Percentiles rank a stretch among this genome's conserved stretches.
Evolutionary conservation across 2,888 invertebrate species (phyloP).

Genomic region (Elegia similella): DNA sequence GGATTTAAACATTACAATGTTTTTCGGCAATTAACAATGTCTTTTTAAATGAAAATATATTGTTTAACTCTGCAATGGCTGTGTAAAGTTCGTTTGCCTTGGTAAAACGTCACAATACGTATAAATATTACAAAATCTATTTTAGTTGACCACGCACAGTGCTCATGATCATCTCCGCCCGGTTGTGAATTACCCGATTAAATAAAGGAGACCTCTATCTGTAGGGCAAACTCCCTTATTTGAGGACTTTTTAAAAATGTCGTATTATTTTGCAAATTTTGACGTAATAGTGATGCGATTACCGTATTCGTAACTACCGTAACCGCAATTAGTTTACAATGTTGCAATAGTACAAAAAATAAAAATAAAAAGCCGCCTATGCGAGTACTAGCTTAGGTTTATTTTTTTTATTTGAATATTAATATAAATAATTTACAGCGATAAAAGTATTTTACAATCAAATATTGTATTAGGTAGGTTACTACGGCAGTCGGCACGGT

Average conservation of each 20-base stretch:
- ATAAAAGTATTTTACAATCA: no score
- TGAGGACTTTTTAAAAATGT: constrained; percentile 36
- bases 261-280: constrained; percentile 23
- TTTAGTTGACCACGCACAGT: constrained; percentile 69
- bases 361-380: no score
- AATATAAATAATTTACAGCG: no score
- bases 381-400: no score
- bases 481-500: no score
- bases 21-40: constrained; percentile 58
- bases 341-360: no score
- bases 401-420: no score
- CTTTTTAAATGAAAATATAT: constrained; percentile 50
- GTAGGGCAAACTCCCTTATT: constrained; percentile 20
- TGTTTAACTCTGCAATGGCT: constrained; percentile 47
- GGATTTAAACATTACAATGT: constrained; percentile 84
- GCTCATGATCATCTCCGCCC: constrained; percentile 68
- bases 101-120: constrained; percentile 70
- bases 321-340: no score
- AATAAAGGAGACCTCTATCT: constrained; percentile 33
- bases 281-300: constrained; percentile 24
- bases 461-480: no score
- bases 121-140: constrained; percentile 75
- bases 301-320: not conserved
- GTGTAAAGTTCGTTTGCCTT: constrained; percentile 60
- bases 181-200: constrained; percentile 45